Conservation (phyloP, 2,888 invertebrate genomes). For the Coecobrya sp. region DNA sequence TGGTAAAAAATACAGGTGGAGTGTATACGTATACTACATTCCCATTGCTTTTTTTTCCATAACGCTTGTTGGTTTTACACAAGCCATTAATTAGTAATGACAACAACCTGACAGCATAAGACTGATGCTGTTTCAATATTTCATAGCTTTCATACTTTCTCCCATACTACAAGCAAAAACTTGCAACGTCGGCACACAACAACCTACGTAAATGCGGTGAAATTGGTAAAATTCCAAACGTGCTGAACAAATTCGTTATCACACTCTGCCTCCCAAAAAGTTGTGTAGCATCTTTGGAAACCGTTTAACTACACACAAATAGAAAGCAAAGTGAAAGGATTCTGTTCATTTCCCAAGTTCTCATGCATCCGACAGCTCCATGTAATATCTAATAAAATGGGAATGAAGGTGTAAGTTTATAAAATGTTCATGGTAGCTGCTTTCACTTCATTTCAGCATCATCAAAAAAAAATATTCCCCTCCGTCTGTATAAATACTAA, state of each 20-base stretch:
- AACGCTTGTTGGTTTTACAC: background rate
- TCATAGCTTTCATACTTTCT: constrained; percentile 3
- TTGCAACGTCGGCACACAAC: constrained; percentile 1
- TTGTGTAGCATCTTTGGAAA: background rate
- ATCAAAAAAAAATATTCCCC: too few relatives aligned
- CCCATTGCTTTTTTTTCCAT: background rate
- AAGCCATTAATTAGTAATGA: constrained; percentile 13
- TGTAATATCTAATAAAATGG: too few relatives aligned
- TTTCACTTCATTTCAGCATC: too few relatives aligned
- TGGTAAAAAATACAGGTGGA: background rate
- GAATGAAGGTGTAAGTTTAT: too few relatives aligned
- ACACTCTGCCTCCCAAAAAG: background rate
- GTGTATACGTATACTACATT: background rate
- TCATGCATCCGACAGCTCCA: too few relatives aligned
- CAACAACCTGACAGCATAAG: constrained; percentile 31
- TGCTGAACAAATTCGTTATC: background rate
- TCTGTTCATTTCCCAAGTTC: background rate
- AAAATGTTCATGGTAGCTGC: too few relatives aligned
- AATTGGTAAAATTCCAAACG: constrained; percentile 16
- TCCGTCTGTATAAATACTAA: too few relatives aligned
- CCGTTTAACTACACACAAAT: background rate
- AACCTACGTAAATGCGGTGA: background rate
- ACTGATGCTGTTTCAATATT: constrained; percentile 31
- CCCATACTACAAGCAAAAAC: background rate
- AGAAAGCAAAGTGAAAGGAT: background rate